Conservation (phyloP, 2,888 invertebrate species). For the Nephrotoma appendiculata region DNA sequence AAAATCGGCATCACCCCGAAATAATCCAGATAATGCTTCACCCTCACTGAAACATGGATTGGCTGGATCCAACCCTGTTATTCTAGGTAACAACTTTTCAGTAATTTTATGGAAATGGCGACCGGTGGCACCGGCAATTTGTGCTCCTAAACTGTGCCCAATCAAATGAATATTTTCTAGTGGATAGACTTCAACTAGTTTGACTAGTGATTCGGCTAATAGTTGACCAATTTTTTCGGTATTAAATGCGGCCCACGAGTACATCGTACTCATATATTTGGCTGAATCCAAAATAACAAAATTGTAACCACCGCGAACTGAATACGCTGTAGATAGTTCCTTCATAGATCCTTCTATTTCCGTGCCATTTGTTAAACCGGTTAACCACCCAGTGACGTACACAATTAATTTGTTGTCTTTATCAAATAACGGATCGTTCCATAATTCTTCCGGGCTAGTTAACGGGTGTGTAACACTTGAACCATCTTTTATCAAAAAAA, state of each 20-base stretch:
- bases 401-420: conserved; percentile 23
- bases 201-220: conserved; percentile 7
- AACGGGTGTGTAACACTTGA: conserved; percentile 19
- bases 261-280: conserved; percentile 11
- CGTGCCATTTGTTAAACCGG: conserved; percentile 20
- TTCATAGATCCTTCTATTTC: neutral
- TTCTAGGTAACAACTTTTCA: conserved; percentile 20
- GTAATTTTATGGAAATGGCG: conserved; percentile 22
- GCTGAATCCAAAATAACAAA: conserved; percentile 22
- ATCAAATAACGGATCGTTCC: conserved; percentile 25
- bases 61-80: conserved; percentile 29
- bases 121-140: conserved; percentile 26
- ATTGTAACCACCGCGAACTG: conserved; percentile 25
- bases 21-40: conserved; percentile 20
- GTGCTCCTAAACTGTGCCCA: conserved; percentile 24
- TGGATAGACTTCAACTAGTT: conserved; percentile 1
- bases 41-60: conserved; percentile 27
- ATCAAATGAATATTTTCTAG: conserved; percentile 12
- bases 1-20: conserved; percentile 24
- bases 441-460: conserved; percentile 21
- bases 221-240: conserved; percentile 9
- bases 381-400: conserved; percentile 29
- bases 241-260: conserved; percentile 13
- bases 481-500: conserved; percentile 21
- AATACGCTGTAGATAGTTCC: conserved; percentile 22